Evolutionary conservation across 2,888 invertebrate genomes (phyloP), one percentile per base, ranked within the genome.

Genomic region (Melinopterus prodromus): DNA sequence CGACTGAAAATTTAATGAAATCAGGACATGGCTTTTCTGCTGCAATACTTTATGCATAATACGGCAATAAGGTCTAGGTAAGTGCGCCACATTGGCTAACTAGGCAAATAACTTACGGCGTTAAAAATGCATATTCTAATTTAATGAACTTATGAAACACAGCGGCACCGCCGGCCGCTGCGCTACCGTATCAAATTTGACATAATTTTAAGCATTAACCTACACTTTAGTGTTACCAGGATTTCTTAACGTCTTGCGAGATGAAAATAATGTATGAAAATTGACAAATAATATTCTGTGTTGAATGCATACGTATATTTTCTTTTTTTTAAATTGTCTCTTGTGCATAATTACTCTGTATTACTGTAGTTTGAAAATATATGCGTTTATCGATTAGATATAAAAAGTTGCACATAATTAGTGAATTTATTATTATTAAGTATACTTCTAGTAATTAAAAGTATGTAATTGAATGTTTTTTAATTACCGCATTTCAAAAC

Each of bases 11-110:
- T 53, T 53, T 53, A 53, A 53, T 53, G 7, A 53, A 53, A 53
- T 53, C 12, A 53, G 53, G 53, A 53, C 53, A 53, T 6, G 53
- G 53, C 12, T 53, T 53, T 12, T 53, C 74, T 37, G 74, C 36
- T 35, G 74, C 74, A 74, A 74, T 74, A 74, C 37, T 36, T 74
- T 37, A 26, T 74, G 74, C 74, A 74, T 74, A 74, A 74, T 36
- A 74, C 37, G 74, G 74, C 74, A 74, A 74, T 74, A 74, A 74
- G 74, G 74, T 74, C 74, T 74, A 74, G 74, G 74, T 74, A 74
- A 74, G 74, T 74, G 74, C 74, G 35, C 35, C 36, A 37, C 74
- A 74, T 53, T 53, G 53, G 53, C 9, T 53, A 53, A 53, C 53
- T 53, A 53, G 53, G 53, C 53, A 12, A 53, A 53, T 53, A 53